Percentiles rank a stretch among this genome's conserved stretches.
These are phyloP conservation scores for Theocolax elegans DNA, from an alignment of 1,140 invertebrate species.

Conservation along the genomic window DNA sequence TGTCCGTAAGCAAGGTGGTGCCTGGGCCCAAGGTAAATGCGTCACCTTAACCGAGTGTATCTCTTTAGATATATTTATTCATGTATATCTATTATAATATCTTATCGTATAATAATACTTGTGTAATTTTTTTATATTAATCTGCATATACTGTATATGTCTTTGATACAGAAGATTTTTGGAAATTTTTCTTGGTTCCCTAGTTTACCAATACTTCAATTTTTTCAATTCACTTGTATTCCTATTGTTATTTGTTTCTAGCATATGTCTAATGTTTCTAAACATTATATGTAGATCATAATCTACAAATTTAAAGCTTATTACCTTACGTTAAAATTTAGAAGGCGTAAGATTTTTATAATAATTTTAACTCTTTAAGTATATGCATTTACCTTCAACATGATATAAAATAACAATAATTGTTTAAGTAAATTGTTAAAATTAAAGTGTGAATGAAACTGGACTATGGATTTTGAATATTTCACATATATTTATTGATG, in stretches of 20 bases:
- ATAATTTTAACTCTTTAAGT: too few species aligned
- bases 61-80: constrained; percentile 64
- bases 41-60: constrained; percentile 69
- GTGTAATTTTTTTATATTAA: too few species aligned
- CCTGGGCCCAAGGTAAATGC: constrained; percentile 69
- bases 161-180: not conserved
- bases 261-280: too few species aligned
- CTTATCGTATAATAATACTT: not conserved
- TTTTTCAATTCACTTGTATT: constrained; percentile 8
- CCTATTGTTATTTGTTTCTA: constrained; percentile 1
- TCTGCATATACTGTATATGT: not conserved
- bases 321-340: too few species aligned
- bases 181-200: not conserved
- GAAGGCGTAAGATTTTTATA: too few species aligned
- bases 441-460: not conserved
- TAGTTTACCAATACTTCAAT: not conserved
- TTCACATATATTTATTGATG: not conserved
- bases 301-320: too few species aligned
- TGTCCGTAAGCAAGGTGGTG: constrained; percentile 69
- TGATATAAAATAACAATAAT: constrained; percentile 1
- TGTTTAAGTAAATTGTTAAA: constrained; percentile 11
- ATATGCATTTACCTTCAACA: too few species aligned
- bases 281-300: too few species aligned
- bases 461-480: not conserved
- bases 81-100: constrained; percentile 50